Base-by-base conservation (phyloP, 30 jellyfish, hydroid and myxozoan species). In the Cassiopea xamachana region DNA sequence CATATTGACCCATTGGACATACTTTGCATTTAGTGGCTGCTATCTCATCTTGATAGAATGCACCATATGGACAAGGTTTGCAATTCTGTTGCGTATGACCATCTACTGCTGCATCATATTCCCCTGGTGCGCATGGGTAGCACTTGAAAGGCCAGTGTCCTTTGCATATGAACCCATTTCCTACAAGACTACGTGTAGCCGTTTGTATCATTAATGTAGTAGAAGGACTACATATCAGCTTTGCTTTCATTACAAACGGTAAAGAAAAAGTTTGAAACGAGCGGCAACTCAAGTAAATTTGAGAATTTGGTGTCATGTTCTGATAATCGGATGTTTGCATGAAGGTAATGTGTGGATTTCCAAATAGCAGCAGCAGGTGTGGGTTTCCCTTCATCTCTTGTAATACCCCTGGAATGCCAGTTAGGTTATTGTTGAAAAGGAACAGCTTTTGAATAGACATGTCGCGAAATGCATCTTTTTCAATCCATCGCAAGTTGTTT, bases 141-240 rank as follows among this genome's bases (percentile, higher is more conserved):
- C 85, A 76, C 48, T 76, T 47, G 7, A 1, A 48, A 43, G 46
- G 62, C 18, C 7, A 1, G 44, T 1, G 8, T 76, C 44, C 71
- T 13, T 45, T 7, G 17, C 85, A 76, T 1, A 45, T 39, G 48
- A 76, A 76, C 6, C 85, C 85, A 44, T 76, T 59, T 16, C 85
- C 69, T 7, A 7, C 71, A 1, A 76, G 39, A 4, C 72, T 45
- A 16, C 39, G 46, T 8, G 85, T 76, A 27, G 69, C 27, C 43
- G 85, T 76, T 6, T 1, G 7, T 45, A 76, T 76, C 7, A 48
- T 72, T 72, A 76, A n/a, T 1, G 46, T 13, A 3, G 27, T 10
- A 76, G 71, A 43, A 4, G 85, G 85, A 59, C 85, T 76, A 72
- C 85, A 76, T 2, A 76, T 43, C n/a, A 76, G 45, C 48, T 76